Evolutionary conservation across 2,113 vertebrate genomes (phyloP), one percentile per base, ranked within the genome.

Genomic region (Scortum barcoo): DNA sequence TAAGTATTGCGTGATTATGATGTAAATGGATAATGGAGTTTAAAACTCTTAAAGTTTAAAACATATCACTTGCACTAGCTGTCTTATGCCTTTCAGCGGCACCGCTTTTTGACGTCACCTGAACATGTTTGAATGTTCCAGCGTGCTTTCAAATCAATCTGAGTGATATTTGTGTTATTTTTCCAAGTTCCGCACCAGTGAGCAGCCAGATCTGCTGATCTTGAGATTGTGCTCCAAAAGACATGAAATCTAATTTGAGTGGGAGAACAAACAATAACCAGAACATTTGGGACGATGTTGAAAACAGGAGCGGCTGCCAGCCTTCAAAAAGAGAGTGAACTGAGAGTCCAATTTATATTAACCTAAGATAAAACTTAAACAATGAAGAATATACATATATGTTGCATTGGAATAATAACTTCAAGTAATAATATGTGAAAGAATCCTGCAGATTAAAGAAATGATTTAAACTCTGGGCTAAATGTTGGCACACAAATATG

Each of bases 231-330:
- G 56, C 62, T 84, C 66, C 65, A 63, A 77, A 83, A 83, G 26
- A 88, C 77, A 72, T 61, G 57, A 90, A 74, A 86, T 91, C 84
- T 85, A 88, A 86, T 84, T 89, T 80, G 82, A 80, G 72, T 56
- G 72, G 71, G 68, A 83, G 77, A 81, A 72, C 66, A 84, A 90
- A 91, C 85, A 85, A 85, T 65, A 63, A 67, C 58, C 70, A 80
- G 85, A 89, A 85, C 61, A 77, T 83, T 83, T 60, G 33, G 81
- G 61, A 80, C 78, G 73, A 76, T 73, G 72, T 67, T 63, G 79
- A 81, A 84, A 89, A 83, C 74, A 85, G 72, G 42, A 85, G 67
- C 48, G 11, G 36, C 76, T 84, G 89, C 89, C 91, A 85, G 76
- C 46, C 51, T 76, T 58, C 38, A n/a, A 69, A 88, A 80, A 76